These are phyloP conservation scores for Hippocampus barbouri DNA, from an alignment of 2,113 vertebrate species.

Conservation along the genomic window DNA sequence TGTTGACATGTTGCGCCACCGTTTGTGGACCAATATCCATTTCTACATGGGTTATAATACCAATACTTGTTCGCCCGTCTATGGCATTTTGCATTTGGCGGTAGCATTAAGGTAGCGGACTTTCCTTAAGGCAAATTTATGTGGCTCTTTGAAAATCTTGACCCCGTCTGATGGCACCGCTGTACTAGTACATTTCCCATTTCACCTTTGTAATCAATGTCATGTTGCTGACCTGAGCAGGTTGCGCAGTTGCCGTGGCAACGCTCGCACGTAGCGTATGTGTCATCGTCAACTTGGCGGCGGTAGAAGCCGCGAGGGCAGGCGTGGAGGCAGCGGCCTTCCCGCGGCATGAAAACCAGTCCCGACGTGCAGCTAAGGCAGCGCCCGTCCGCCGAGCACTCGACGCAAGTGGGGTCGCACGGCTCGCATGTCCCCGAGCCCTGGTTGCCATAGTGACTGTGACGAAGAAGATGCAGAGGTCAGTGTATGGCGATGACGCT, in stretches of 20 bases:
- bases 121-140: too few relatives aligned
- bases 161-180: background rate
- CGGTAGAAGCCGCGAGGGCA: conserved; percentile 79
- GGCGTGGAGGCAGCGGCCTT: conserved; percentile 68
- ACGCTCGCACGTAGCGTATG: conserved; percentile 72
- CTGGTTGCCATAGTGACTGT: conserved; percentile 79
- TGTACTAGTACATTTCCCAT: background rate
- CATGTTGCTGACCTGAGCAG: conserved; percentile 74
- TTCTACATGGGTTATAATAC: too few relatives aligned
- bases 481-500: conserved; percentile 8
- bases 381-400: conserved; percentile 70
- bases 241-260: conserved; percentile 81
- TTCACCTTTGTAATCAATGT: background rate
- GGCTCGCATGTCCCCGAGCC: conserved; percentile 71
- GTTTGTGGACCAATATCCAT: too few relatives aligned
- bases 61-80: too few relatives aligned
- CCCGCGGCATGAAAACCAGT: conserved; percentile 75
- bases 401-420: conserved; percentile 80
- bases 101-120: too few relatives aligned
- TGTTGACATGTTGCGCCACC: too few relatives aligned
- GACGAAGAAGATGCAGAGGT: conserved; percentile 29
- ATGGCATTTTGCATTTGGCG: too few relatives aligned
- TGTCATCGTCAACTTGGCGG: conserved; percentile 36
- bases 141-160: too few relatives aligned
- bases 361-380: conserved; percentile 78